These are phyloP conservation scores for Luidia sarsii DNA, from an alignment of 53 echinoderm and acorn worm species.

Conservation along the genomic window DNA sequence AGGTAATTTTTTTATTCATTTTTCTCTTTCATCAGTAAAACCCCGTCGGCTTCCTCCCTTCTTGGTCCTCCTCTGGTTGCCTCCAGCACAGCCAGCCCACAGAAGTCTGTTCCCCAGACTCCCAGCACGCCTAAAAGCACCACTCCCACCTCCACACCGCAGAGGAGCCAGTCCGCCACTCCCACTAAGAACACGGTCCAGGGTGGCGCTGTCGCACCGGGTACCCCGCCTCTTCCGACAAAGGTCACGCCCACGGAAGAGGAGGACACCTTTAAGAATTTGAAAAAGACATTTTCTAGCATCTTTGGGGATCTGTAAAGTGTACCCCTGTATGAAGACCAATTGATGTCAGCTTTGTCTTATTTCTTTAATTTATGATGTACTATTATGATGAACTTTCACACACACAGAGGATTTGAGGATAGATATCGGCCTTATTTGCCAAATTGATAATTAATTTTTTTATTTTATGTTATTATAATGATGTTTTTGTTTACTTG, in stretches of 20 bases:
- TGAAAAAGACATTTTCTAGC: slow-evolving; percentile 98
- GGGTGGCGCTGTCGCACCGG: slow-evolving; percentile 20
- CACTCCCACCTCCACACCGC: slow-evolving; percentile 62
- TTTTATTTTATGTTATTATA: too few species aligned
- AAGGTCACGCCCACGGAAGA: slow-evolving; percentile 93
- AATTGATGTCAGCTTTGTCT: too few species aligned
- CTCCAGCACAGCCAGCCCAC: slow-evolving; percentile 43
- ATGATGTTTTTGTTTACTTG: too few species aligned
- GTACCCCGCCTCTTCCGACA: slow-evolving; percentile 52
- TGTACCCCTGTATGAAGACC: too few species aligned
- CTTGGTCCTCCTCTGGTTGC: slow-evolving; percentile 3
- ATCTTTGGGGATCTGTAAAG: slow-evolving; percentile 93
- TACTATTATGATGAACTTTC: too few species aligned
- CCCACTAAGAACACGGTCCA: slow-evolving; percentile 40
- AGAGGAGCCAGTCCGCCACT: slow-evolving; percentile 60
- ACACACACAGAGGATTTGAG: too few species aligned
- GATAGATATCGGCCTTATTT: too few species aligned
- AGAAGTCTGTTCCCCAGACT: slow-evolving; percentile 57
- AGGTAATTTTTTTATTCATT: too few species aligned
- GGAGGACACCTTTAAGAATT: slow-evolving; percentile 95
- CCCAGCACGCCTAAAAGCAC: slow-evolving; percentile 61
- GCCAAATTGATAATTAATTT: too few species aligned
- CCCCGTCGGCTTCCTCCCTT: slow-evolving; percentile 44
- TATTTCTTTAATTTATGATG: too few species aligned
- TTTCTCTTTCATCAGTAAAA: slow-evolving; percentile 32